A percentile compares a stretch with the other conserved stretches of the same genome.
These are phyloP conservation scores for Chinchilla lanigera DNA, from an alignment of 2,113 vertebrate genomes.

Conservation along the genomic window DNA sequence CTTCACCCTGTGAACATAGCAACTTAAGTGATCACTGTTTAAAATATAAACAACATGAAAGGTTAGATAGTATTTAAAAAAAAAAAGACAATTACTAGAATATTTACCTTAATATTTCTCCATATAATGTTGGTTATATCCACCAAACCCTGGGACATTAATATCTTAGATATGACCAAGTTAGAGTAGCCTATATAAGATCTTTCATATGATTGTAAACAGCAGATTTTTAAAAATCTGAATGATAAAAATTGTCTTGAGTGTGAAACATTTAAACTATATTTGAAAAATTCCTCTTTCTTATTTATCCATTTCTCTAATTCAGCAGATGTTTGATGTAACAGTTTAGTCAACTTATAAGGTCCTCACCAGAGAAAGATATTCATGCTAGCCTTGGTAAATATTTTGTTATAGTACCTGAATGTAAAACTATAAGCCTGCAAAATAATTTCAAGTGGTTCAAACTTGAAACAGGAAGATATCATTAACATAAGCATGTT, in stretches of 20 bases:
- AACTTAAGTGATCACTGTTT: background rate
- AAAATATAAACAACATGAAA: background rate
- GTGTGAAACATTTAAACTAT: background rate
- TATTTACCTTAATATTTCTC: background rate
- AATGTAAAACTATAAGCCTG: conserved; percentile 41
- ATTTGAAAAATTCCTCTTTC: background rate
- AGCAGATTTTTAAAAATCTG: background rate
- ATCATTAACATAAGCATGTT: background rate
- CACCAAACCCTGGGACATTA: background rate
- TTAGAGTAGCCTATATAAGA: background rate
- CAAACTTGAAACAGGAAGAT: background rate
- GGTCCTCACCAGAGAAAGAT: background rate
- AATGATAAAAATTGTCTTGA: background rate
- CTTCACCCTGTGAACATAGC: background rate
- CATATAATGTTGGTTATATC: background rate
- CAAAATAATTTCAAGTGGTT: conserved; percentile 60
- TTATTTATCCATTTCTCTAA: background rate
- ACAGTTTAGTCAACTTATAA: background rate
- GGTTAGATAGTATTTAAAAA: background rate
- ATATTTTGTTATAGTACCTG: background rate
- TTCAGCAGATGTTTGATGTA: background rate
- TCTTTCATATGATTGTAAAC: background rate
- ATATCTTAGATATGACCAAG: background rate
- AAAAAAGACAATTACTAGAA: background rate
- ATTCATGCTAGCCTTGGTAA: background rate